Conservation (phyloP, 2,113 vertebrate species). For the Nyctereutes procyonoides region DNA sequence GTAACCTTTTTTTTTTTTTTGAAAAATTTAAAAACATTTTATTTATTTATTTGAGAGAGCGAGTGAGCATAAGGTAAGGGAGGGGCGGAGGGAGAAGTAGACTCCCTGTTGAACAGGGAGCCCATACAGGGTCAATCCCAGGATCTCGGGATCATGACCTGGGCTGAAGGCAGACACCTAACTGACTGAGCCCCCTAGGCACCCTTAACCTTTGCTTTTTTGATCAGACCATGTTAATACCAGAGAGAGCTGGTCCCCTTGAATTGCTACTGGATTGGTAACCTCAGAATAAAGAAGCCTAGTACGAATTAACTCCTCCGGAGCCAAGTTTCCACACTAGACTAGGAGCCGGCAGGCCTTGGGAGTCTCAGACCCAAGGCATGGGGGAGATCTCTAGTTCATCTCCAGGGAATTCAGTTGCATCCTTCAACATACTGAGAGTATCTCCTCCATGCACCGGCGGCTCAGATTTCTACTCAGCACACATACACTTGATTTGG, state of each 20-base stretch:
- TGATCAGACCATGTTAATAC: background rate
- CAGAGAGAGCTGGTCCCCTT: background rate
- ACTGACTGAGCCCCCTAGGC: too few relatives aligned
- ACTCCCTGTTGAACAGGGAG: too few relatives aligned
- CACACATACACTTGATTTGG: constrained; percentile 16
- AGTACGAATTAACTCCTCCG: background rate
- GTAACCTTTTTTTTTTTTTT: background rate
- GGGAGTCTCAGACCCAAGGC: background rate
- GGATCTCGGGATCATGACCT: too few relatives aligned
- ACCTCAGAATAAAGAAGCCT: background rate
- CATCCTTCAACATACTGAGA: background rate
- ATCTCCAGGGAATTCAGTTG: background rate
- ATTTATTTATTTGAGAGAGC: too few relatives aligned
- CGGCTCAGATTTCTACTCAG: constrained; percentile 49
- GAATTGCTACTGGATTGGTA: background rate
- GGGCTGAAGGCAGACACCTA: too few relatives aligned
- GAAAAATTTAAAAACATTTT: too few relatives aligned
- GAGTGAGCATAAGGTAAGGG: too few relatives aligned
- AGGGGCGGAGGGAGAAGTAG: too few relatives aligned
- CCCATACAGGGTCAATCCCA: too few relatives aligned
- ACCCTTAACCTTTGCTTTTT: background rate
- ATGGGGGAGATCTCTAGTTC: background rate
- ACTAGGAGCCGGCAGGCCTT: background rate
- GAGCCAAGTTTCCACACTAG: background rate
- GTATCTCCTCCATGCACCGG: background rate